Conservation (phyloP, 30 jellyfish, hydroid and myxozoan genomes). For the Haliclystus octoradiatus region DNA sequence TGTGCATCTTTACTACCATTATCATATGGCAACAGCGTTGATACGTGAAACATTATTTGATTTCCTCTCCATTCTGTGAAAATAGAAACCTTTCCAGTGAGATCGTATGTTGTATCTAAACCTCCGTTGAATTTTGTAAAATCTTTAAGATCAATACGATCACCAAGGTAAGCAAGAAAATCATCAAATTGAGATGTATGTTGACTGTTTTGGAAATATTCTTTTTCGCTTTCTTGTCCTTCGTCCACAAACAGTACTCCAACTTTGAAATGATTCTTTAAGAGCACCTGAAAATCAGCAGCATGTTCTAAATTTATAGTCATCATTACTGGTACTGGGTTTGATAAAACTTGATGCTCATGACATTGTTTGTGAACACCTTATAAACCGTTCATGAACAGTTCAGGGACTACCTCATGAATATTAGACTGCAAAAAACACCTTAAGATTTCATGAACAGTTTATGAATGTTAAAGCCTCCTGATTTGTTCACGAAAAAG, state of each 20-base stretch:
- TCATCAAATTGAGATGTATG: conserved; percentile 73
- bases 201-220: conserved; percentile 63
- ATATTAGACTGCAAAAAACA: no score
- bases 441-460: no score
- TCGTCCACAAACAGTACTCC: conserved; percentile 70
- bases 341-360: no score
- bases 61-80: conserved; percentile 61
- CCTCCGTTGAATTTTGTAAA: conserved; percentile 90
- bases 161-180: conserved; percentile 74
- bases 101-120: conserved; percentile 53
- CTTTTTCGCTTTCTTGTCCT: conserved; percentile 86
- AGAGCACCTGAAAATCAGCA: conserved; percentile 58
- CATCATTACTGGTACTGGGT: no score
- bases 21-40: conserved; percentile 85
- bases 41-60: conserved; percentile 86
- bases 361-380: no score
- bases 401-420: no score
- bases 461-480: neutral
- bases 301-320: no score
- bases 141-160: conserved; percentile 46
- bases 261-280: conserved; percentile 79
- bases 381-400: no score
- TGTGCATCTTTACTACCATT: conserved; percentile 78
- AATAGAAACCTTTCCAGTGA: conserved; percentile 76
- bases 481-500: neutral